Evolutionary conservation across 1,140 invertebrate species (phyloP).

Genomic region (Papilio polytes): DNA sequence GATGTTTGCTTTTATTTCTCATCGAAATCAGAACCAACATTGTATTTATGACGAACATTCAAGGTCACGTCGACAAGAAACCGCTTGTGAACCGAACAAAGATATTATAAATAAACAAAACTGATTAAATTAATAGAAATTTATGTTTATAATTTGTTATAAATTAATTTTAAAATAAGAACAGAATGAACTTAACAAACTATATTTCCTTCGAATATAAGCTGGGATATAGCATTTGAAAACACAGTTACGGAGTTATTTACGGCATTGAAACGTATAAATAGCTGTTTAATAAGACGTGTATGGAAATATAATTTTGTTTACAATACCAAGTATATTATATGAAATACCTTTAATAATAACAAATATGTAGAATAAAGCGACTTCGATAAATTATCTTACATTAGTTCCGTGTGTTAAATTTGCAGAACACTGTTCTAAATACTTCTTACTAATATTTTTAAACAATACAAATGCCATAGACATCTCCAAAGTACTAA

Average conservation of each 20-base stretch:
- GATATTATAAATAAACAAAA: conserved; percentile 20
- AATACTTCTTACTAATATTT: not conserved
- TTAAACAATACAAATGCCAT: not conserved
- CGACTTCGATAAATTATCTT: not conserved
- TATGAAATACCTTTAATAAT: not conserved
- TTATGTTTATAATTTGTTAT: conserved; percentile 26
- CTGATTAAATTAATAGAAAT: conserved; percentile 32
- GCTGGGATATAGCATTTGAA: conserved; percentile 13
- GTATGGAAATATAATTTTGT: conserved; percentile 19
- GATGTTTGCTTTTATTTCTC: conserved; percentile 30
- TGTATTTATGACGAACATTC: conserved; percentile 6
- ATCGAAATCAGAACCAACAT: conserved; percentile 16
- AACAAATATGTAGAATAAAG: not conserved
- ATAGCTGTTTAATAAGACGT: conserved; percentile 24
- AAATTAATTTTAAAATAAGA: conserved; percentile 26
- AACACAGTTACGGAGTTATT: conserved; percentile 17
- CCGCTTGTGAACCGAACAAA: conserved; percentile 22
- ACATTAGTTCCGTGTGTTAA: not conserved
- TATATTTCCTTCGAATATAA: conserved; percentile 36
- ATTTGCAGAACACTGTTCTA: not conserved
- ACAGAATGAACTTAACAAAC: conserved; percentile 11
- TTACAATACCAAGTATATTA: not conserved
- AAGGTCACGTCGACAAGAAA: conserved; percentile 1
- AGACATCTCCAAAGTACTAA: not conserved
- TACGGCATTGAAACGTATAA: conserved; percentile 27